These are phyloP conservation scores for Vicugna pacos DNA, from an alignment of 2,113 vertebrate species.

Conservation along the genomic window DNA sequence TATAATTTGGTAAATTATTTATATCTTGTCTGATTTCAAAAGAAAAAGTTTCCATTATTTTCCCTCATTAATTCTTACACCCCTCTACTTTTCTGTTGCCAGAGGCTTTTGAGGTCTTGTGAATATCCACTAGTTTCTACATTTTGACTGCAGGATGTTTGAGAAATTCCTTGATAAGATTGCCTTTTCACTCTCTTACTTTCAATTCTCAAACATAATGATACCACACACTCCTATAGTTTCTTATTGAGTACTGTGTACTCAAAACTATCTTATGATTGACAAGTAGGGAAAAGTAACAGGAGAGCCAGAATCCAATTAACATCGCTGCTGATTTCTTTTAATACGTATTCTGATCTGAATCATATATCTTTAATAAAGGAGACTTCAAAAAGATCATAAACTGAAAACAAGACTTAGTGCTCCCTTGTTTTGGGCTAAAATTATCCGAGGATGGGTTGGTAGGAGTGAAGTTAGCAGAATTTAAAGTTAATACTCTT, in stretches of 20 bases:
- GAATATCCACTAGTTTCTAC: not conserved
- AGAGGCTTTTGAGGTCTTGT: not conserved
- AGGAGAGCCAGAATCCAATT: not conserved
- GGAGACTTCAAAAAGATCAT: not conserved
- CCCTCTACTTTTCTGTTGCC: not conserved
- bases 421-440: not conserved
- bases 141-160: not conserved
- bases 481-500: slow-evolving; percentile 21
- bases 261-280: not conserved
- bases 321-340: not conserved
- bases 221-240: not conserved
- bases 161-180: not conserved
- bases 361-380: slow-evolving; percentile 30
- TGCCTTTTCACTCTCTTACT: not conserved
- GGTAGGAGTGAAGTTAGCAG: not conserved
- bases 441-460: not conserved
- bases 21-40: slow-evolving; percentile 31
- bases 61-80: not conserved
- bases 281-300: not conserved
- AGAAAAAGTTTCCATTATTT: slow-evolving; percentile 23
- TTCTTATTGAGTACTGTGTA: not conserved
- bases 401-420: not conserved
- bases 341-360: not conserved
- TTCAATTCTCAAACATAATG: not conserved
- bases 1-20: not conserved